These are phyloP conservation scores for Melipona quadrifasciata DNA, from an alignment of 1,140 invertebrate species.

Conservation along the genomic window DNA sequence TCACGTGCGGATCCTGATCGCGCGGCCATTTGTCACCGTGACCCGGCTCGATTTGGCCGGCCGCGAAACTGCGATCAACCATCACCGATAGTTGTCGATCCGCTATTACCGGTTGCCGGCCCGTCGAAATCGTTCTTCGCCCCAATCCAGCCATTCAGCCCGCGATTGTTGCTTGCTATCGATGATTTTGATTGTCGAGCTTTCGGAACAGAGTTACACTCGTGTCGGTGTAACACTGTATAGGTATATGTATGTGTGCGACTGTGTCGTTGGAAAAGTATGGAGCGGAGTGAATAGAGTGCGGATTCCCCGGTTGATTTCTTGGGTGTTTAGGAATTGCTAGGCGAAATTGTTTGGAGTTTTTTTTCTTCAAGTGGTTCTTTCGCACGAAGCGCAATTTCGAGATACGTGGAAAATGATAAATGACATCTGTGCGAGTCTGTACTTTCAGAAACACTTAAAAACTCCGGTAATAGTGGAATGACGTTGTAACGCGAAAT, in stretches of 20 bases:
- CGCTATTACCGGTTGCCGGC: conserved; percentile 25
- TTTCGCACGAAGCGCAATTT: too few species aligned
- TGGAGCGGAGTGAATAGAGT: neutral
- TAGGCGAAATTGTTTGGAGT: neutral
- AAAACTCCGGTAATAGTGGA: too few species aligned
- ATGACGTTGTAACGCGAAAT: too few species aligned
- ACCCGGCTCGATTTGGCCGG: conserved; percentile 43
- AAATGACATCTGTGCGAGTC: too few species aligned
- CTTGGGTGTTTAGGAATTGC: too few species aligned
- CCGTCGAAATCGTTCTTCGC: neutral
- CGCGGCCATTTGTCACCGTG: conserved; percentile 52
- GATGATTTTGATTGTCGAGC: neutral
- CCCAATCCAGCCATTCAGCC: neutral
- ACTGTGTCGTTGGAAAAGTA: neutral
- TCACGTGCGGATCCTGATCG: conserved; percentile 43
- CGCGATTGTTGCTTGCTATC: neutral
- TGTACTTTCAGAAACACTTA: too few species aligned
- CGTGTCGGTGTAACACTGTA: neutral
- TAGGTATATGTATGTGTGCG: neutral
- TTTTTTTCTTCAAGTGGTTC: too few species aligned
- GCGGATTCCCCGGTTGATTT: neutral
- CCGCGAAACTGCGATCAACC: conserved; percentile 40
- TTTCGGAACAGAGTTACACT: neutral
- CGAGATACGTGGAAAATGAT: too few species aligned
- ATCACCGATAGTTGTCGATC: conserved; percentile 34